Conservation (phyloP, 2,797 vertebrate genomes). For the Hippopotamyrus pictus region DNA sequence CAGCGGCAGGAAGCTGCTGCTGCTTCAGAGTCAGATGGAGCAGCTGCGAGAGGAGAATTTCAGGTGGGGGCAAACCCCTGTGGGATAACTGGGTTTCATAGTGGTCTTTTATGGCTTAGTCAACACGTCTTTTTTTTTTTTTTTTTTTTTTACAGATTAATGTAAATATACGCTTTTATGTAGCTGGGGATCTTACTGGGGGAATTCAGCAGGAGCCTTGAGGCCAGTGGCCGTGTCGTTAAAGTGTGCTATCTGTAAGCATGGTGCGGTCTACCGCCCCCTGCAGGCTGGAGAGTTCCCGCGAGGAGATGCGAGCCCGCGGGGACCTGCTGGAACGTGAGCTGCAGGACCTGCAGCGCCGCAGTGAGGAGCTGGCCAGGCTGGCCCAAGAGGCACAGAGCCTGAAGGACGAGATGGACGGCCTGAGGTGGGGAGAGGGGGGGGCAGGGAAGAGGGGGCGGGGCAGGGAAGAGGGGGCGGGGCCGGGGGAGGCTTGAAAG, state of each 20-base stretch:
- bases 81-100: conserved; percentile 25
- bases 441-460: conserved; percentile 30
- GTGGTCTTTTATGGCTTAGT: not conserved
- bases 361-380: conserved; percentile 76
- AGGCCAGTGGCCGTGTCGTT: not conserved
- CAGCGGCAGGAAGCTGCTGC: conserved; percentile 75
- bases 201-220: not conserved
- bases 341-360: conserved; percentile 63
- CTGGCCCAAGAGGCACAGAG: conserved; percentile 79
- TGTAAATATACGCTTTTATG: not conserved
- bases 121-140: not conserved
- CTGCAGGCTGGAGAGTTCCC: conserved; percentile 71
- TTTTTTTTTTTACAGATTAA: not conserved
- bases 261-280: not conserved
- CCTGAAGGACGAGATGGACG: conserved; percentile 86
- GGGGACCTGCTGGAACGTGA: conserved; percentile 68
- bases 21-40: conserved; percentile 84
- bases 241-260: not conserved
- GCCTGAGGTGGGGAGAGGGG: conserved; percentile 64
- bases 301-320: conserved; percentile 69
- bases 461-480: conserved; percentile 30
- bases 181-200: not conserved
- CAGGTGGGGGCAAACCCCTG: conserved; percentile 52
- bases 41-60: conserved; percentile 90
- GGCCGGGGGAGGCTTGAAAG: not conserved